Base-by-base conservation (phyloP, 2,888 invertebrate species). In the Eupsilia transversa region DNA sequence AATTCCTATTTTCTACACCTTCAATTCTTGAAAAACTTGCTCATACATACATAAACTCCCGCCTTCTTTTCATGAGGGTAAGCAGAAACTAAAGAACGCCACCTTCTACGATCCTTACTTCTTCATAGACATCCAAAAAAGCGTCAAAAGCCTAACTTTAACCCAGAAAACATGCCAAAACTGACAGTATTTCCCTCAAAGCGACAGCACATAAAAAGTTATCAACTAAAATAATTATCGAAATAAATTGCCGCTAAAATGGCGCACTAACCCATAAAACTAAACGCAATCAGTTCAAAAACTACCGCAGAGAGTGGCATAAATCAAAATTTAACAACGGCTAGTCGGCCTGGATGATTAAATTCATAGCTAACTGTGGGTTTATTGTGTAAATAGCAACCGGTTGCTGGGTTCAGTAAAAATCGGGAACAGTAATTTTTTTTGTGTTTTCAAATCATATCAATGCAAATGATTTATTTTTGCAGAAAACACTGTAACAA, bases 281-380 rank as follows among this genome's bases (percentile, higher is more conserved):
- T 93, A 93, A 91, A 90, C 90, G 91, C 90, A 91, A 92, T 93
- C 92, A 91, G 87, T 89, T 93, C 94, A 94, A 94, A 94, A 94
- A 93, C 92, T 93, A 92, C 88, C 90, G 91, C 89, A 89, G 89
- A 89, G 89, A 90, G 91, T 87, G 89, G 85, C 86, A 92, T 94
- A 94, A 94, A 94, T 94, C 94, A 94, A 90, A 91, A 89, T 89
- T 91, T 90, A 92, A 92, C 92, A 92, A 93, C 91, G 90, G 88
- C 83, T 86, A 86, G 89, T 88, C 88, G 83, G 83, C 80, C 87
- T 83, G 87, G 89, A 92, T 93, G 93, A 94, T 94, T 94, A 94
- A 93, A 93, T 92, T 92, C 92, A 92, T 92, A 89, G 87, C 90
- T 82, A 87, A 88, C 83, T 80, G 85, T 79, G 20, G 49, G 52